Evolutionary conservation across 2,797 vertebrate genomes (phyloP), one percentile per base, ranked within the genome.

Genomic region (Fundulus diaphanus): DNA sequence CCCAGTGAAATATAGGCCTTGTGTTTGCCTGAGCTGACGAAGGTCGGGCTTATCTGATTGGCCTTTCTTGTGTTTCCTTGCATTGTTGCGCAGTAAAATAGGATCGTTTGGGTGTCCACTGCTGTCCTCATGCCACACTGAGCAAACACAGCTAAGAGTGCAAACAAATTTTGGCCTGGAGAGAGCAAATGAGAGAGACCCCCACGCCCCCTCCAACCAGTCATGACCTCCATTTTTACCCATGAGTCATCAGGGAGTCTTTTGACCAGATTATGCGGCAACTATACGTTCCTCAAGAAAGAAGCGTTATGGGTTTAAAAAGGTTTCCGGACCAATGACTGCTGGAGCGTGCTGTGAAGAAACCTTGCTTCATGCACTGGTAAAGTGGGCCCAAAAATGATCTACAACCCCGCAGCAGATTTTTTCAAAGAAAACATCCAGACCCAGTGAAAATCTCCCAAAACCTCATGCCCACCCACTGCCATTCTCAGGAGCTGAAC

Each of bases 161-260:
- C 87, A 91, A 90, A 87, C 79, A 90, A 74, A 77, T 89, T 86
- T 76, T 72, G 61, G 73, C 76, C 81, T 67, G 72, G 73, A 71
- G 66, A 31, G 68, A 87, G 70, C 48, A 83, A 82, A 85, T 49
- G 70, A 82, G 72, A 68, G 44, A 61, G 52, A n/a, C n/a, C 63
- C 31, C 3, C 66, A 68, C 80, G 70, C 66, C 82, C 31, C 56
- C 18, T 44, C 29, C 22, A 49, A 79, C 72, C 65, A 87, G 81
- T 77, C 54, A 48, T 93, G 87, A 93, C 92, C 91, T 94, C 89
- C 67, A 81, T 84, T 87, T n/a, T 95, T 92, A 93, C 91, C 90
- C 84, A 74, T 89, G 92, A 94, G 85, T 93, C 91, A 92, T 86
- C 79, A 69, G 67, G 76, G 72, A 88, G 74, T 65, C 54, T 80